Evolutionary conservation across 37 sponge, comb jelly and placozoan genomes (phyloP).

Genomic region (Beroe forskalii): DNA sequence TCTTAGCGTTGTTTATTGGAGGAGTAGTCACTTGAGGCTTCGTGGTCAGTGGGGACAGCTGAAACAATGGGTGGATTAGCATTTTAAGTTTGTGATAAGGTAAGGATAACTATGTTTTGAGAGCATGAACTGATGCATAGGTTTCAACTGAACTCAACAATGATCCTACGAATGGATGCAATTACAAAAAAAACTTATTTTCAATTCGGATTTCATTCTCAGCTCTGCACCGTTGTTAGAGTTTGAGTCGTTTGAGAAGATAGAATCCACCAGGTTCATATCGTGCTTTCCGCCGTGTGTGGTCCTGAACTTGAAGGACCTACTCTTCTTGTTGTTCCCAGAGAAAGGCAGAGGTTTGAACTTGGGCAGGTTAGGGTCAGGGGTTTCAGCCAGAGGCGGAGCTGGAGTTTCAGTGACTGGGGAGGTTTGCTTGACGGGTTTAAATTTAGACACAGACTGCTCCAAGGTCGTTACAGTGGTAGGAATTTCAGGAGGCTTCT

Average conservation of each 20-base stretch:
- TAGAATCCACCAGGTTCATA: slow-evolving; percentile 64
- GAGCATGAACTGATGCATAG: too few species aligned
- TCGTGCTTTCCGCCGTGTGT: slow-evolving; percentile 29
- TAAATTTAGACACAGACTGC: slow-evolving; percentile 27
- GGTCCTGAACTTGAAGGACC: slow-evolving; percentile 42
- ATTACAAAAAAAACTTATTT: too few species aligned
- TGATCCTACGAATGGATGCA: too few species aligned
- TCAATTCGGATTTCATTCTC: too few species aligned
- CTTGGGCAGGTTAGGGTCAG: slow-evolving; percentile 36
- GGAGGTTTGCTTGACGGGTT: slow-evolving; percentile 52
- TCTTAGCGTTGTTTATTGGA: neutral
- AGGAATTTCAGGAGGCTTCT: neutral
- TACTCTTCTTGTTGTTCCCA: slow-evolving; percentile 39
- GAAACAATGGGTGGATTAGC: neutral
- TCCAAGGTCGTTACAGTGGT: neutral
- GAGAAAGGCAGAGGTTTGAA: slow-evolving; percentile 46
- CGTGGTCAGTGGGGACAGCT: slow-evolving; percentile 29
- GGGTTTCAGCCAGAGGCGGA: neutral
- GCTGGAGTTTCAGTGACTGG: slow-evolving; percentile 8
- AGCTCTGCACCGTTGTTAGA: slow-evolving; percentile 17
- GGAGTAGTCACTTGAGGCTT: slow-evolving; percentile 28
- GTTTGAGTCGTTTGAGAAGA: slow-evolving; percentile 57
- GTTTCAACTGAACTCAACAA: neutral
- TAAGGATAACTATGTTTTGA: too few species aligned
- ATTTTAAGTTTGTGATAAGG: too few species aligned